These are phyloP conservation scores for Yasuhikotakia modesta DNA, from an alignment of 2,797 vertebrate species.

Conservation along the genomic window DNA sequence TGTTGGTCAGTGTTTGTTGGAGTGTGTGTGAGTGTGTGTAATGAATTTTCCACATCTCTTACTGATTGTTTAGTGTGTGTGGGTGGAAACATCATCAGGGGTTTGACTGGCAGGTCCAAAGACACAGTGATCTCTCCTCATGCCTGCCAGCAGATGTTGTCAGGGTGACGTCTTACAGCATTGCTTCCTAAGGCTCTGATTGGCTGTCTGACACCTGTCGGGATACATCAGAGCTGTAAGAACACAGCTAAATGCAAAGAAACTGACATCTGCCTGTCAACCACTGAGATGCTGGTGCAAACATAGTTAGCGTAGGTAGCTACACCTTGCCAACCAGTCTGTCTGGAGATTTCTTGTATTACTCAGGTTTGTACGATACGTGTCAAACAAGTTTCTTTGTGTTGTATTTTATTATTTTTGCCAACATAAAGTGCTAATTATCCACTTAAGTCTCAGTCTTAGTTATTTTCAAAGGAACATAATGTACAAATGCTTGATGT, in stretches of 20 bases:
- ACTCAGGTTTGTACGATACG: background rate
- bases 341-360: background rate
- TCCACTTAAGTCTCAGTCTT: slow-evolving; percentile 1
- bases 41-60: slow-evolving; percentile 2
- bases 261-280: slow-evolving; percentile 55
- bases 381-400: background rate
- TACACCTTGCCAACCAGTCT: background rate
- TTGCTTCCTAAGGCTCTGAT: slow-evolving; percentile 36
- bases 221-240: slow-evolving; percentile 31
- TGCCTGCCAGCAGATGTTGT: slow-evolving; percentile 33
- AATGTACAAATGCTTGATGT: background rate
- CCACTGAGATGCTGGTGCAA: slow-evolving; percentile 33
- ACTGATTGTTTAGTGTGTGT: background rate
- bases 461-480: background rate
- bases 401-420: slow-evolving; percentile 20
- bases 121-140: background rate
- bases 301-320: slow-evolving; percentile 32
- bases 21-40: slow-evolving; percentile 15
- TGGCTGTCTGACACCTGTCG: slow-evolving; percentile 55
- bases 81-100: slow-evolving; percentile 12
- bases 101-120: slow-evolving; percentile 43
- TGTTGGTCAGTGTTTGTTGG: slow-evolving; percentile 8
- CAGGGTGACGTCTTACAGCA: slow-evolving; percentile 34
- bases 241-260: slow-evolving; percentile 35
- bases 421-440: slow-evolving; percentile 13